Percentiles rank a stretch among this genome's conserved stretches.
These are phyloP conservation scores for Cavia aperea DNA, from an alignment of 2,113 vertebrate genomes.

Conservation along the genomic window DNA sequence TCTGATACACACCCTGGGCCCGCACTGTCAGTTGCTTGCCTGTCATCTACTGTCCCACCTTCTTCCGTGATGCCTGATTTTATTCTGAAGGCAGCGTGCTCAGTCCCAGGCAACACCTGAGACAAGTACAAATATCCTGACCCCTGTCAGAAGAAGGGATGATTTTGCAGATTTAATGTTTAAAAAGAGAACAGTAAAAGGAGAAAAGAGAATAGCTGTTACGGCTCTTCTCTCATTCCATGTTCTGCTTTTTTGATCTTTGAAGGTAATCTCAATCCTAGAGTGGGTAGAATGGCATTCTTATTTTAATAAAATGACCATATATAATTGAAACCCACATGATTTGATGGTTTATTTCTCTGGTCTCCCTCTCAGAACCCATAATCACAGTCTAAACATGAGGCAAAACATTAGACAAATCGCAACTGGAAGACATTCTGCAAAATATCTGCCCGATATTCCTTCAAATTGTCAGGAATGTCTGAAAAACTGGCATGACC, in stretches of 20 bases:
- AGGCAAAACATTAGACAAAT: conserved; percentile 17
- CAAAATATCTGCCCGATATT: neutral
- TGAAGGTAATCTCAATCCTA: neutral
- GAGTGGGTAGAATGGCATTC: neutral
- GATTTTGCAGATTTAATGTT: neutral
- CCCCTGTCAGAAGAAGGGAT: neutral
- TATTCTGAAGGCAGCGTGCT: neutral
- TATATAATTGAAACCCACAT: neutral
- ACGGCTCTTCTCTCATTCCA: neutral
- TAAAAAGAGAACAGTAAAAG: neutral
- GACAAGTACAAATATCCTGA: neutral
- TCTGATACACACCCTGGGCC: neutral
- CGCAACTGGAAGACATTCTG: neutral
- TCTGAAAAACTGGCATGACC: neutral
- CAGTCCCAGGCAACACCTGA: conserved; percentile 13
- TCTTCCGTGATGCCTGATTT: neutral
- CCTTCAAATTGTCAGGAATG: neutral
- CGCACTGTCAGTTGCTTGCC: neutral
- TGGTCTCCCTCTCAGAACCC: neutral
- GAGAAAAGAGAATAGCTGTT: neutral
- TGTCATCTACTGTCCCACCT: neutral
- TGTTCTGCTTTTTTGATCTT: neutral
- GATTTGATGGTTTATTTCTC: neutral
- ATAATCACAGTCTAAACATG: neutral
- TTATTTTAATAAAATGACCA: neutral